These are phyloP conservation scores for Bugula neritina DNA, from an alignment of 2,888 invertebrate genomes.

Conservation along the genomic window DNA sequence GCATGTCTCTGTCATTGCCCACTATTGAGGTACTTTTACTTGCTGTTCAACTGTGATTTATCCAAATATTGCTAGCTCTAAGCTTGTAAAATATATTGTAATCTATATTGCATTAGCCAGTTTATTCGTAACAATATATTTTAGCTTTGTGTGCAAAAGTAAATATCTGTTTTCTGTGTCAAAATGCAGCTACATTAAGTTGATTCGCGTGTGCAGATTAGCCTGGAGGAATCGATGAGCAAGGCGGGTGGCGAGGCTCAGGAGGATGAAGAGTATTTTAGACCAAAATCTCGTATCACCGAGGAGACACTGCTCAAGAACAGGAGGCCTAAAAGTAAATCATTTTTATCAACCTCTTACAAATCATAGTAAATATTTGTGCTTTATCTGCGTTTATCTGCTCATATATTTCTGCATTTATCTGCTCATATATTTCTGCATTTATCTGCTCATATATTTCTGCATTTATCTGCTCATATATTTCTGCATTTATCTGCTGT, in stretches of 20 bases:
- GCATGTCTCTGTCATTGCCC: constrained; percentile 74
- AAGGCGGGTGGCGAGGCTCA: neutral
- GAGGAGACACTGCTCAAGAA: constrained; percentile 1
- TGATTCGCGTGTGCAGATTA: neutral
- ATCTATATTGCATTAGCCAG: too few species aligned
- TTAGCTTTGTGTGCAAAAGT: too few species aligned
- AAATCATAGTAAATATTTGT: neutral
- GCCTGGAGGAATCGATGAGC: neutral
- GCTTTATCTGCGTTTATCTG: neutral
- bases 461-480: neutral
- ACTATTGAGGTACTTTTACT: constrained; percentile 41
- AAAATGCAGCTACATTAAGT: too few species aligned
- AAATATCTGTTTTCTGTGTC: too few species aligned
- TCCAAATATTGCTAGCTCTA: too few species aligned
- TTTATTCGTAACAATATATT: too few species aligned
- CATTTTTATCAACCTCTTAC: neutral
- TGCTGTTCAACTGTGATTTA: too few species aligned
- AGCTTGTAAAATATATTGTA: too few species aligned
- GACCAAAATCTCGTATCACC: neutral
- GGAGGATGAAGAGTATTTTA: neutral
- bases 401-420: neutral
- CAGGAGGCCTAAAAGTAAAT: neutral
- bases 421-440: neutral
- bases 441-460: neutral
- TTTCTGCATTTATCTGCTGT: neutral